Percentiles rank a stretch among this genome's conserved stretches.
These are phyloP conservation scores for Hydroisotoma schaefferi DNA, from an alignment of 2,888 invertebrate species.

Conservation along the genomic window DNA sequence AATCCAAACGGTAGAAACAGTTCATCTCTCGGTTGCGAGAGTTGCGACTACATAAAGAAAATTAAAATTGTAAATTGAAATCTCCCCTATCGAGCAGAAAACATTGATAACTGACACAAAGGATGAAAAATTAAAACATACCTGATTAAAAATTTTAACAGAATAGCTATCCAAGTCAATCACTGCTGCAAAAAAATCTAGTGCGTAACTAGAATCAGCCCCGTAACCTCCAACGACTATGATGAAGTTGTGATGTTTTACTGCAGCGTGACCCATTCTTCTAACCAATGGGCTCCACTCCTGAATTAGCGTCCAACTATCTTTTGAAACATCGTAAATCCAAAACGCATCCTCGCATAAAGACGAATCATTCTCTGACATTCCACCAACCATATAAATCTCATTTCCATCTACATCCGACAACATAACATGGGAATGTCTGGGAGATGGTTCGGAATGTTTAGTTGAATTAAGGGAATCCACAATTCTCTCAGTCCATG, in stretches of 20 bases:
- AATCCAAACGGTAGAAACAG: constrained; percentile 45
- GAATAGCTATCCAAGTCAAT: constrained; percentile 32
- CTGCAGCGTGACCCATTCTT: constrained; percentile 35
- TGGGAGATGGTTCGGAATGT: constrained; percentile 18
- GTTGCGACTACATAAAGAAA: too few species aligned
- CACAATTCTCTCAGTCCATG: constrained; percentile 23
- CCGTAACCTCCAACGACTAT: constrained; percentile 45
- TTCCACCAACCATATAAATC: constrained; percentile 41
- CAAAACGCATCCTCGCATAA: constrained; percentile 40
- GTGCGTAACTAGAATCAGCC: constrained; percentile 32
- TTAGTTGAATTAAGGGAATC: constrained; percentile 5
- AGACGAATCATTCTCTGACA: constrained; percentile 35
- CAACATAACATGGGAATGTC: constrained; percentile 39
- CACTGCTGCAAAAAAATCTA: constrained; percentile 38
- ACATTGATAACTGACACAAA: too few species aligned
- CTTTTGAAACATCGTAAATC: constrained; percentile 19
- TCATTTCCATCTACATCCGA: constrained; percentile 18
- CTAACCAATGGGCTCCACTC: constrained; percentile 23
- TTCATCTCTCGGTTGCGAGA: constrained; percentile 23
- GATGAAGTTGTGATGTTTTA: constrained; percentile 25
- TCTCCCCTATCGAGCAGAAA: too few species aligned
- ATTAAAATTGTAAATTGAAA: too few species aligned
- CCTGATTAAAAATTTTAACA: constrained; percentile 21
- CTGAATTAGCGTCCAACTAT: constrained; percentile 32
- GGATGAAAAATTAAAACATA: background rate